These are phyloP conservation scores for Furnarius figulus DNA, from an alignment of 2,113 vertebrate genomes.

Conservation along the genomic window DNA sequence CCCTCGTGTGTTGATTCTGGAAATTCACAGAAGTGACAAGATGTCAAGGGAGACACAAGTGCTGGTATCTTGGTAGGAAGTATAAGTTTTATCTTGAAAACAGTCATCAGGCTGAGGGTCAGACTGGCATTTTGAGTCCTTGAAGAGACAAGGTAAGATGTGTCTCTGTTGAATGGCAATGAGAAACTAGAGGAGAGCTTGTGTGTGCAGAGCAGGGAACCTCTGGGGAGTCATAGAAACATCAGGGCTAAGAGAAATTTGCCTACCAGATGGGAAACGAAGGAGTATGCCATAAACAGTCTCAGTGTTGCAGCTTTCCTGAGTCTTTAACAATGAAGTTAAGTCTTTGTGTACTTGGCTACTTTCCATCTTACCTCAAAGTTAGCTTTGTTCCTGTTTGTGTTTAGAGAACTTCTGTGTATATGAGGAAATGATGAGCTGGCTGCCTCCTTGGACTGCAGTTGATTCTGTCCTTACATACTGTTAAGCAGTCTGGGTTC, in stretches of 20 bases:
- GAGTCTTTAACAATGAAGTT: not conserved
- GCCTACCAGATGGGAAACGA: not conserved
- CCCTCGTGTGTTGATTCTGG: not conserved
- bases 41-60: not conserved
- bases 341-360: not conserved
- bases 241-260: not conserved
- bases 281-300: not conserved
- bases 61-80: not conserved
- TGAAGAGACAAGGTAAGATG: not conserved
- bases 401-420: not conserved
- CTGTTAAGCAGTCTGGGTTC: not conserved
- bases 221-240: not conserved
- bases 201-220: not conserved
- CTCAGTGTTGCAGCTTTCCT: not conserved
- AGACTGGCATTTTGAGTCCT: not conserved
- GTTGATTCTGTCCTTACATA: not conserved
- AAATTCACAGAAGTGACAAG: not conserved
- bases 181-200: not conserved
- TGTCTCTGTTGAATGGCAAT: not conserved
- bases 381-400: not conserved
- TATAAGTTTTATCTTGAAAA: not conserved
- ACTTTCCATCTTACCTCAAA: not conserved
- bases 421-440: not conserved
- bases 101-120: not conserved
- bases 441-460: not conserved